Conservation (phyloP, 2,113 vertebrate genomes). For the Laticauda colubrina region DNA sequence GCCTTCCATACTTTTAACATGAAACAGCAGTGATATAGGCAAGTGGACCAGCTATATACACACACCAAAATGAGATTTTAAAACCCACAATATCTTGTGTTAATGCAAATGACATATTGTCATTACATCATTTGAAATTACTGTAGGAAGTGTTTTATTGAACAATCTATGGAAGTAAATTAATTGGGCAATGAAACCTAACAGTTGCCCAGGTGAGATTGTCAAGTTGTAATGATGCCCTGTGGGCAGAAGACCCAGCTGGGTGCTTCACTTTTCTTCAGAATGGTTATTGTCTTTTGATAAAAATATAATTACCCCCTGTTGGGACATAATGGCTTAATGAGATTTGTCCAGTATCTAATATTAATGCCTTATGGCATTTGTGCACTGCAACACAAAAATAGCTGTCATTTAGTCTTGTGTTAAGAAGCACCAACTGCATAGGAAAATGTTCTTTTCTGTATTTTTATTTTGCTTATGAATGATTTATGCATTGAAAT, state of each 20-base stretch:
- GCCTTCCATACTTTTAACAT: slow-evolving; percentile 3
- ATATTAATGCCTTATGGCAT: slow-evolving; percentile 31
- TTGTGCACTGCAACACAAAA: slow-evolving; percentile 29
- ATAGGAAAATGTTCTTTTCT: slow-evolving; percentile 20
- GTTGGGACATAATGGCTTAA: slow-evolving; percentile 47
- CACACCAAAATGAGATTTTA: background rate
- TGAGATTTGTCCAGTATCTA: slow-evolving; percentile 48
- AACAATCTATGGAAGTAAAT: slow-evolving; percentile 54
- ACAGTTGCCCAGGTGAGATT: slow-evolving; percentile 61
- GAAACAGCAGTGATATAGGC: background rate
- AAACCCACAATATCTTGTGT: slow-evolving; percentile 25
- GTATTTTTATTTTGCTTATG: background rate
- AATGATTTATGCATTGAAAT: background rate
- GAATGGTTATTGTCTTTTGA: slow-evolving; percentile 55
- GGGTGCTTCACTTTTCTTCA: slow-evolving; percentile 43
- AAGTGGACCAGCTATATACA: background rate
- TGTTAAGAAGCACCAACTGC: slow-evolving; percentile 21
- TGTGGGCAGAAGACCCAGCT: slow-evolving; percentile 48
- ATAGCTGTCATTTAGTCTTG: slow-evolving; percentile 27
- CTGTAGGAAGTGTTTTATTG: slow-evolving; percentile 57
- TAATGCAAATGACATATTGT: slow-evolving; percentile 47
- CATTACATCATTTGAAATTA: slow-evolving; percentile 50
- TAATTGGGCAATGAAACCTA: slow-evolving; percentile 62
- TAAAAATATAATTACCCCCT: slow-evolving; percentile 62
- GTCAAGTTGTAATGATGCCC: slow-evolving; percentile 53